Evolutionary conservation across 2,113 vertebrate species (phyloP), one percentile per base, ranked within the genome.

Genomic region (Struthio camelus): DNA sequence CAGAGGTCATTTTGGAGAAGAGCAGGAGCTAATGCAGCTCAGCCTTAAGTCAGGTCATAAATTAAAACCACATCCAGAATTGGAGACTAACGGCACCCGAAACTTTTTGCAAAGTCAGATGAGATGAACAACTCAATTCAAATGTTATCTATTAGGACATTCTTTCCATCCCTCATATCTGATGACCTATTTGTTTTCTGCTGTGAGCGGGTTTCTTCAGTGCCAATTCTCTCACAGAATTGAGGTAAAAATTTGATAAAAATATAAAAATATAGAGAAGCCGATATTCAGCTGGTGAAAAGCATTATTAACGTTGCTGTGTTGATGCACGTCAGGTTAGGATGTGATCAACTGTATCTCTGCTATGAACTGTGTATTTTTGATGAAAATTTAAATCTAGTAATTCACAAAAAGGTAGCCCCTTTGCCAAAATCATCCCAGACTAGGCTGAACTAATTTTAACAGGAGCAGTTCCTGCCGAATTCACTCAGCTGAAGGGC

Each of bases 321-420:
- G 77, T 85, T 93, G 93, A 91, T 97, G 96, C 97, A 91, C 81
- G 28, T 87, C 94, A 96, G 91, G 91, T 96, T 84, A 93, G 85
- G 80, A 85, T 76, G 89, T 30, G 87, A 91, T 42, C 89, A 88
- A 93, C 97, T 95, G 79, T 94, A 76, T 81, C 85, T 85, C 87
- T 86, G 84, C 86, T 95, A 89, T 77, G 85, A 82, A 76, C 70
- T 32, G 87, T 36, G 61, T 46, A 16, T 85, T 80, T 75, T 53
- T 18, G 83, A 96, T 92, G 87, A 88, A 93, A 92, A 94, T 95
- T 89, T 85, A 73, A 87, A 91, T 80, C 48, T 30, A 75, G 75
- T 59, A 40, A 17, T 54, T 24, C 46, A n/a, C n/a, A n/a, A n/a
- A n/a, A n/a, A n/a, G n/a, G n/a, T 3, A 73, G 40, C 15, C 61